Base-by-base conservation (phyloP, 2,888 invertebrate genomes). In the Noctua comes region DNA sequence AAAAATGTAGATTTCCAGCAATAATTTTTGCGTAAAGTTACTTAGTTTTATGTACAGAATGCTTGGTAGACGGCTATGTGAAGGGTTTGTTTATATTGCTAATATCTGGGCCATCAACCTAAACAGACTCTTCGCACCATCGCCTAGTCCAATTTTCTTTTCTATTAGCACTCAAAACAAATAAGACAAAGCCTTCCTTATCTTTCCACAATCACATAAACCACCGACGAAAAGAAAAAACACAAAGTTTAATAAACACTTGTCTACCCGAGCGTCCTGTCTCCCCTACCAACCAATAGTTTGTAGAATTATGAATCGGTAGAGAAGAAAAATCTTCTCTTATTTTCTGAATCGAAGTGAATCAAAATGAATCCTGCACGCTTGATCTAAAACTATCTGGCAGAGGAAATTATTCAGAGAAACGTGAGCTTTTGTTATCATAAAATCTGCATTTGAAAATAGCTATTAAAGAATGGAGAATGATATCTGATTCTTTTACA, bases 261-360 rank as follows among this genome's bases (percentile, higher is more conserved):
- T 85, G 21, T 82, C 57, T 68, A 16, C 21, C 3, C 69, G 64
- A 75, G 46, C 62, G 79, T 80, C 81, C 87, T 18, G 70, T 48
- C 66, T 75, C 66, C 80, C 85, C 77, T 48, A n/a, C 10, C 27
- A 43, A 64, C 40, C n/a, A 48, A 76, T 70, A 73, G 64, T 62
- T 68, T 73, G 76, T 40, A 88, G 88, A 85, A 48, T 73, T 79
- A 82, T 27, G 48, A 81, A 88, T 51, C 51, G 36, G 31, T 69
- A 88, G 87, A 88, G 8, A 48, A 48, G 82, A 62, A 68, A 54
- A 31, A 1, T 16, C 0, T 18, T 43, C 59, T 69, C 40, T 72
- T 69, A 74, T 74, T 24, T 73, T 72, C 13, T 3, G 16, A 51
- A 64, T 40, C 3, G 66, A 54, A 54, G 8, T 40, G 82, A 80